Conservation (phyloP, 2,113 vertebrate species). For the Misgurnus mizolepis region DNA sequence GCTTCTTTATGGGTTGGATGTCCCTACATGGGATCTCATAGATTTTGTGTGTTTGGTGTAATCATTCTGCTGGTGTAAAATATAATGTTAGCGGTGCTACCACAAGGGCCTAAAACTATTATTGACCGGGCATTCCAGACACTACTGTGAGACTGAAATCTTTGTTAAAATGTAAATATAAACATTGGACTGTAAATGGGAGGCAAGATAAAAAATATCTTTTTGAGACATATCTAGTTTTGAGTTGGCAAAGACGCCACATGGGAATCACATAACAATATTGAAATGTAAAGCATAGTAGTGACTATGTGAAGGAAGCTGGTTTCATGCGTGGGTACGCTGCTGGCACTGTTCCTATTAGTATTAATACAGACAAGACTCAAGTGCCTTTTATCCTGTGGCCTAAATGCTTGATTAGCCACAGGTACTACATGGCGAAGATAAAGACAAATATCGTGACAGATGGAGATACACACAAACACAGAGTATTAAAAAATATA, state of each 20-base stretch:
- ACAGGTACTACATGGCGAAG: constrained; percentile 20
- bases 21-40: constrained; percentile 34
- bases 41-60: constrained; percentile 53
- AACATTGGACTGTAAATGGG: constrained; percentile 64
- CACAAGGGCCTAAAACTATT: constrained; percentile 31
- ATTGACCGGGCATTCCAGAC: constrained; percentile 64
- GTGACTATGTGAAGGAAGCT: constrained; percentile 29
- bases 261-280: background rate
- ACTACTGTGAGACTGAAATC: constrained; percentile 60
- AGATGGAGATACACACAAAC: background rate
- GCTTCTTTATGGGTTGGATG: background rate
- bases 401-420: constrained; percentile 30
- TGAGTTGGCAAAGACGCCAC: constrained; percentile 7
- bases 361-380: constrained; percentile 23
- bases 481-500: background rate
- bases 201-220: constrained; percentile 57
- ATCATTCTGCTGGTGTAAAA: constrained; percentile 37
- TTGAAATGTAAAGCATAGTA: constrained; percentile 39
- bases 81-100: constrained; percentile 30
- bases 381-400: constrained; percentile 49
- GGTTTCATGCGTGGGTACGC: constrained; percentile 32
- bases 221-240: constrained; percentile 52
- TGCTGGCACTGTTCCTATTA: constrained; percentile 9
- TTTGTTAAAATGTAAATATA: constrained; percentile 74
- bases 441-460: background rate